Conservation (phyloP, 2,113 vertebrate species). For the Microcebus jonahi region DNA sequence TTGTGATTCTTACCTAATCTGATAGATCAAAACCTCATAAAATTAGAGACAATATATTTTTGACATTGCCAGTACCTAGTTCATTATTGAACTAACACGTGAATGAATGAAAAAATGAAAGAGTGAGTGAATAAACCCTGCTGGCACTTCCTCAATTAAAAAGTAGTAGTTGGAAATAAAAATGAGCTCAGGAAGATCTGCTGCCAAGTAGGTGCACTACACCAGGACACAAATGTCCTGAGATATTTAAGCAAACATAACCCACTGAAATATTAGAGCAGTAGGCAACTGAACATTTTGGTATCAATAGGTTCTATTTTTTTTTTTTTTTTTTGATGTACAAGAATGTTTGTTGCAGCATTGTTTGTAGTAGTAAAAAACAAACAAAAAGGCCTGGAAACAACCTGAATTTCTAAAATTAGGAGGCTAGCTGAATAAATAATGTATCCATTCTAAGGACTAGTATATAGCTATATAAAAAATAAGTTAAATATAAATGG, state of each 20-base stretch:
- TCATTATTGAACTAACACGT: not conserved
- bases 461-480: conserved; percentile 51
- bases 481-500: conserved; percentile 63
- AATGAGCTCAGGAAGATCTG: not conserved
- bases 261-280: not conserved
- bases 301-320: not conserved
- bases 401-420: not conserved
- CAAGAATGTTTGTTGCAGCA: conserved; percentile 63
- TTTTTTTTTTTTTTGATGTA: not conserved
- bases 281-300: not conserved
- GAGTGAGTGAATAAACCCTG: not conserved
- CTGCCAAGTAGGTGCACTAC: not conserved
- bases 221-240: not conserved
- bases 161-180: not conserved
- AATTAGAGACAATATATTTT: not conserved
- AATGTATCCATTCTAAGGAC: conserved; percentile 13
- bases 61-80: not conserved
- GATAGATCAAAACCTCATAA: not conserved
- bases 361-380: conserved; percentile 24
- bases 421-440: conserved; percentile 52
- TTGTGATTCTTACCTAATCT: not conserved
- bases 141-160: not conserved
- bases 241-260: not conserved
- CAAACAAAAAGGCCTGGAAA: not conserved
- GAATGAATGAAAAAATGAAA: not conserved